Base-by-base conservation (phyloP, 2,113 vertebrate genomes). In the Peucedramus taeniatus region DNA sequence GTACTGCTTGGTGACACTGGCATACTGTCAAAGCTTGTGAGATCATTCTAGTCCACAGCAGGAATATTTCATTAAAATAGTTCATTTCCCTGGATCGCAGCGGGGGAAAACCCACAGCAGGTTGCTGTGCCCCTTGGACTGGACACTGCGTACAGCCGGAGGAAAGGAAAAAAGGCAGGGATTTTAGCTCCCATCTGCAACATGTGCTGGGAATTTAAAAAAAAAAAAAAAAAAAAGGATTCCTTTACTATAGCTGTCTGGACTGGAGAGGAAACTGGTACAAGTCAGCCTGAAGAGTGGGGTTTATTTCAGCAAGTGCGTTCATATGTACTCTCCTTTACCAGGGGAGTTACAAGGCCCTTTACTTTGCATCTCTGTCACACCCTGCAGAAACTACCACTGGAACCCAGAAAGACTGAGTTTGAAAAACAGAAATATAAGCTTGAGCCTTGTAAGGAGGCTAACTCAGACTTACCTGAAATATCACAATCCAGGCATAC, bases 401-500 rank as follows among this genome's bases (percentile, higher is more conserved):
- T 5, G 39, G 17, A 81, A 6, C 42, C 59, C n/a, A 81, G 45
- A 70, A 82, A 70, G 30, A 66, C 4, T 53, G 51, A 78, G 18
- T 33, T 18, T 31, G 35, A 51, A 88, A 68, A 83, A 13, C 18
- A 63, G n/a, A 20, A 65, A 77, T 59, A 70, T 30, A 7, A 57
- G 35, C n/a, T 49, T 56, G 45, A 94, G 60, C 37, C 28, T 63
- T 56, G 24, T 50, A 60, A 74, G 63, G 50, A 74, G 47, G 42
- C 30, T 66, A 53, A 20, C 28, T 49, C 26, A 16, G 18, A 50
- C 59, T 90, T 94, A 99, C 99, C 99, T 99, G 99, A 97, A 99
- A 99, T 95, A 99, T 99, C 54, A 99, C 99, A 15, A 99, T 99
- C 99, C 99, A 99, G 91, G 99, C 99, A 2, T 99, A 99, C 33